These are phyloP conservation scores for Strigamia maritima DNA, from an alignment of 2,888 invertebrate genomes.

Conservation along the genomic window DNA sequence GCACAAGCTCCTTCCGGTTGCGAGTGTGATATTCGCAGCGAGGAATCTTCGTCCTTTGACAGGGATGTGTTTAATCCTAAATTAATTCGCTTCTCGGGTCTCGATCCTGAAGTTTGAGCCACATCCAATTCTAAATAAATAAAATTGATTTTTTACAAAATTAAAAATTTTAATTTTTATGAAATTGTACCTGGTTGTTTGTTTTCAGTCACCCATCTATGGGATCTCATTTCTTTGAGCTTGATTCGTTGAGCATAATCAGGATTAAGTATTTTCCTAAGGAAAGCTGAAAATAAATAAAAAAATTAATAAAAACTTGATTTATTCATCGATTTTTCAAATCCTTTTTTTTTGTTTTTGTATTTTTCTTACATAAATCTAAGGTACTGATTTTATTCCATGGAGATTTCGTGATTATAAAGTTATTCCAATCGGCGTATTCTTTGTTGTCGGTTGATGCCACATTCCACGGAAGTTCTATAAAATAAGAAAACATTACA, in stretches of 20 bases:
- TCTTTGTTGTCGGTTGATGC: constrained; percentile 68
- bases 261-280: constrained; percentile 70
- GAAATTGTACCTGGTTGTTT: constrained; percentile 44
- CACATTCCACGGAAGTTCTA: constrained; percentile 94
- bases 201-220: constrained; percentile 65
- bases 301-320: background rate
- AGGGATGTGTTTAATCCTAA: constrained; percentile 47
- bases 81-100: constrained; percentile 47
- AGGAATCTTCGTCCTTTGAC: background rate
- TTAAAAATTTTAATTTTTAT: too few species aligned
- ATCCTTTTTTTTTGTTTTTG: constrained; percentile 12
- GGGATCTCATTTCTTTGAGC: constrained; percentile 66
- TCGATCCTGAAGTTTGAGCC: background rate
- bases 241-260: constrained; percentile 65
- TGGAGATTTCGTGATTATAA: constrained; percentile 66
- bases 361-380: constrained; percentile 59
- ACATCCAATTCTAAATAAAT: too few species aligned
- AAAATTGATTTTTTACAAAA: too few species aligned
- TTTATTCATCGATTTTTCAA: too few species aligned
- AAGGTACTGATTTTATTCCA: constrained; percentile 77
- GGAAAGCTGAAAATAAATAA: constrained; percentile 57
- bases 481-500: constrained; percentile 42
- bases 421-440: constrained; percentile 70
- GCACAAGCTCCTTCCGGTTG: background rate
- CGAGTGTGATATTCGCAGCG: background rate